Conservation (phyloP, 2,797 vertebrate genomes). For the Sebastes dallii region DNA sequence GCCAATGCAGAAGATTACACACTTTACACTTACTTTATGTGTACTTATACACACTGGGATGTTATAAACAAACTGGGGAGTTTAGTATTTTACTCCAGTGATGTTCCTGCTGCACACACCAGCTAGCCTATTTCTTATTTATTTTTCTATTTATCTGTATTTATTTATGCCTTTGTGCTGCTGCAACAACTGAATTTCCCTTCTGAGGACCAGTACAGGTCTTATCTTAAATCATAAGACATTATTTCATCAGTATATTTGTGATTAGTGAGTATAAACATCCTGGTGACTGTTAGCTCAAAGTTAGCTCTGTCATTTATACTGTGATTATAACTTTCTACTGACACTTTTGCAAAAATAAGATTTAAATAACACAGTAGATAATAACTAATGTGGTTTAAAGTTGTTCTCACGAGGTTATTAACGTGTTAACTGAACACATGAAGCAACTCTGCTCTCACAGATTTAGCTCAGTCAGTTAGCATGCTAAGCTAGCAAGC, state of each 20-base stretch:
- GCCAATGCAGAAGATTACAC: not conserved
- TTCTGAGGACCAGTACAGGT: too few relatives aligned
- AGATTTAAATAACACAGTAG: accelerated
- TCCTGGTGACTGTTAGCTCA: not conserved
- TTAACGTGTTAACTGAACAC: not conserved
- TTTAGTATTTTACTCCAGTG: not conserved
- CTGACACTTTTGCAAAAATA: not conserved
- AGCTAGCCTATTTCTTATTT: not conserved
- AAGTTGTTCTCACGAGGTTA: not conserved
- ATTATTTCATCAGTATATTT: not conserved
- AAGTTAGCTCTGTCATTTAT: not conserved
- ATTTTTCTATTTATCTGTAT: too few relatives aligned
- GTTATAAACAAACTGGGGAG: not conserved
- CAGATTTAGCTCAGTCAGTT: not conserved
- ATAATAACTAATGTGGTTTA: not conserved
- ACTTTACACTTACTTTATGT: conserved; percentile 9
- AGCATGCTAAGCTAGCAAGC: conserved; percentile 17
- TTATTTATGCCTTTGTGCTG: too few relatives aligned
- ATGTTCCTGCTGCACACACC: not conserved
- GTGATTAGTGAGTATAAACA: not conserved
- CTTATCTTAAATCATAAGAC: too few relatives aligned
- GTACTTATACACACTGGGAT: not conserved
- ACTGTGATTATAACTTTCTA: not conserved
- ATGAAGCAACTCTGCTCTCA: not conserved
- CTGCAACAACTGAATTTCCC: too few relatives aligned